These are phyloP conservation scores for Chaetodon trifascialis DNA, from an alignment of 2,113 vertebrate species.

Conservation along the genomic window DNA sequence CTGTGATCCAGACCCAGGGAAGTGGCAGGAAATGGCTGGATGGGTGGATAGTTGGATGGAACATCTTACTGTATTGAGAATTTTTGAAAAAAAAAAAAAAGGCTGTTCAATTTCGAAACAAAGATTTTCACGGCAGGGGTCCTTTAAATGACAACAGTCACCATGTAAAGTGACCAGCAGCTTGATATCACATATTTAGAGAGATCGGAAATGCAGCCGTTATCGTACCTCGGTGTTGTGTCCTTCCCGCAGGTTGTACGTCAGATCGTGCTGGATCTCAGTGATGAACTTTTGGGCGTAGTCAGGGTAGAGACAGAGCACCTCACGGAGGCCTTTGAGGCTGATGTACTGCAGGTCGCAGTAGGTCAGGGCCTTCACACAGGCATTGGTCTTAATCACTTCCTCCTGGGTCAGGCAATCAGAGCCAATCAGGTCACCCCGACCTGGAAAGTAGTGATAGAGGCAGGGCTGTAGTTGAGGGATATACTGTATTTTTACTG, in stretches of 20 bases:
- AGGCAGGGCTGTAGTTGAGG: neutral
- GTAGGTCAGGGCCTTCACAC: constrained; percentile 89
- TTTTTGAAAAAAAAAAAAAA: too few relatives aligned
- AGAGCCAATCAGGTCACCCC: constrained; percentile 87
- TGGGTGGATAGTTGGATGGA: too few relatives aligned
- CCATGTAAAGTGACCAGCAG: neutral
- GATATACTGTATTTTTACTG: too few relatives aligned
- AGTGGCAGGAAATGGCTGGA: too few relatives aligned
- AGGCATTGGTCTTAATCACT: constrained; percentile 89
- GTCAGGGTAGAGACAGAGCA: constrained; percentile 86
- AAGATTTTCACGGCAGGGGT: too few relatives aligned
- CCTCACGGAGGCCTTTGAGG: constrained; percentile 86
- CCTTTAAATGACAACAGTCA: neutral
- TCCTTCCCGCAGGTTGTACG: constrained; percentile 88
- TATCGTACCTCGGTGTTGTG: constrained; percentile 78
- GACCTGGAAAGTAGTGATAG: constrained; percentile 72
- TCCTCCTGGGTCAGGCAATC: constrained; percentile 86
- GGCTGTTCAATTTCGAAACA: too few relatives aligned
- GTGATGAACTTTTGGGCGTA: constrained; percentile 87
- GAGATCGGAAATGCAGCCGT: neutral
- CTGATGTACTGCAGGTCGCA: constrained; percentile 89
- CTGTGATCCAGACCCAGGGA: too few relatives aligned
- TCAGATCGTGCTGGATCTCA: constrained; percentile 88
- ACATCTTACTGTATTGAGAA: too few relatives aligned
- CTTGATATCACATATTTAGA: too few relatives aligned